Evolutionary conservation across 2,888 invertebrate genomes (phyloP), one percentile per base, ranked within the genome.

Genomic region (Elmis aenea): DNA sequence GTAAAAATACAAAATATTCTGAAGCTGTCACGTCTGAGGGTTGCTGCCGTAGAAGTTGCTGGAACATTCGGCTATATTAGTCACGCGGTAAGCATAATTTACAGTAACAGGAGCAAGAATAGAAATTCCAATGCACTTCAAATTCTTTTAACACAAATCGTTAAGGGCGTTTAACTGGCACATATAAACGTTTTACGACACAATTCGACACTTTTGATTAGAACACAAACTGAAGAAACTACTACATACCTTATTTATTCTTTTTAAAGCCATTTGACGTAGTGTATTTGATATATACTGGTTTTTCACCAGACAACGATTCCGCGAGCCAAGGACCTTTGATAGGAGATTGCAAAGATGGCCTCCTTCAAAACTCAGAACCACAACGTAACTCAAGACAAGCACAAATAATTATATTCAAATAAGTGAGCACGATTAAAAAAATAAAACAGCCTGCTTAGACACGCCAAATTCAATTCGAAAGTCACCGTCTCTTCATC

Each of bases 211-310:
- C 48, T 48, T 46, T 43, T 38, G 35, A 46, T 34, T 31, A 43
- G 42, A 48, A 36, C 42, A 53, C 41, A 39, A 51, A 39, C 49
- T 52, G 43, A 48, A 52, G 41, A 48, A 55, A 56, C 58, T 58
- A 64, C 69, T 73, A 80, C 82, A 70, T 81, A 86, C 86, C 89
- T 90, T 90, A 83, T 90, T 90, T 82, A 90, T 90, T 86, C 90
- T 85, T 85, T 90, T 90, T 85, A 90, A 86, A 82, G 90, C 90
- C 90, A 90, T 90, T 83, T 81, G 77, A 75, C 74, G 74, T 72
- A 59, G 52, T 75, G 73, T 73, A 73, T 75, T 72, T 74, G 76
- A 76, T 79, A 76, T 77, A 76, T 76, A 78, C 80, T 79, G 79
- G 77, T 76, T 78, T 78, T 77, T 76, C 77, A 81, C 79, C 79